Evolutionary conservation across 30 jellyfish, hydroid and myxozoan genomes (phyloP), one percentile per base, ranked within the genome.

Genomic region (Cassiopea xamachana): DNA sequence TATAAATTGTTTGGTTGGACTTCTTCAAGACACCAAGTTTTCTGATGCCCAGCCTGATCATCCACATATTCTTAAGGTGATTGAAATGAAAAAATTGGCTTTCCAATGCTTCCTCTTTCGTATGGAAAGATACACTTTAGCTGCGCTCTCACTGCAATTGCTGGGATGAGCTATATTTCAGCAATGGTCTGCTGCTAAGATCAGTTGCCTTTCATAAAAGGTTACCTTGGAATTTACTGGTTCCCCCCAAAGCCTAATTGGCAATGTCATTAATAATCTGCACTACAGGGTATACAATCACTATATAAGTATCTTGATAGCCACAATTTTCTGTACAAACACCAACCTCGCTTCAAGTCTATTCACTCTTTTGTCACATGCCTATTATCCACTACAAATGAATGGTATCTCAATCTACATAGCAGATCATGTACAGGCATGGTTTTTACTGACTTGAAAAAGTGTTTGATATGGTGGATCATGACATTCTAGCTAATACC

Each of bases 1-100:
- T 51, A 2, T 51, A 9, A 67, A 19, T 19, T 67, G 76, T 19
- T 67, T 14, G 15, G 76, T 67, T 15, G 6, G 76, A 2, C 76
- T 67, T 14, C 6, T 19, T 2, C 76, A 71, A 43, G 83, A 16
- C 5, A 45, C 69, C 67, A 74, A 44, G 7, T 19, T 74, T 46
- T 44, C 6, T 7, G 83, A n/a, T 17, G 58, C 83, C 15, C 83
- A 74, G 47, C 61, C 70, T 45, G 18, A 43, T 43, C 70, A 74
- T 49, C 83, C 83, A 12, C 70, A 46, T 49, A 74, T 74, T 74
- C 9, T 46, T 74, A 18, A 74, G 16, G 16, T 74, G 12, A 74
- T 74, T 12, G 83, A 74, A 74, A 46, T 74, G 83, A 74, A 74
- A 74, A 44, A 7, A 2, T 69, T 12, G 83, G 58, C 3, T 74